phyloP scores from a whole-genome alignment of 2,113 vertebrate species.

The Dinomys branickii region DNA sequence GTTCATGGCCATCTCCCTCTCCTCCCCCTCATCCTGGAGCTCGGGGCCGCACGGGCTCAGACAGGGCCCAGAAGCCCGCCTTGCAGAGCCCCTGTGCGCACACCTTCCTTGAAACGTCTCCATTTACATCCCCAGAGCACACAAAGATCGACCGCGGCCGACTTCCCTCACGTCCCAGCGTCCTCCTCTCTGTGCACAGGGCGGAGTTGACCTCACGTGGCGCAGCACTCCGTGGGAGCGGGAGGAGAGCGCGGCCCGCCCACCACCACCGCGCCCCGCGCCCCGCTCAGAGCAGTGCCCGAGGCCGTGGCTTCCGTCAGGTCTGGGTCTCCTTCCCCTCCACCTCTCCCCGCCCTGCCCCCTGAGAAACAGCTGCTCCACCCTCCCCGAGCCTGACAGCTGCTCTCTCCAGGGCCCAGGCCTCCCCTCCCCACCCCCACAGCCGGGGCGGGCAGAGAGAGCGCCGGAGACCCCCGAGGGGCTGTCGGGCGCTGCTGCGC shows the following conservation, averaged over 20 bases:
- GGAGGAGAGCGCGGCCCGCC: neutral
- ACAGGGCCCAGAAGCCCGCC: neutral
- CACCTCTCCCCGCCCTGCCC: neutral
- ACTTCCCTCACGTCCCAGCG: neutral
- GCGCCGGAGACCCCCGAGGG: neutral
- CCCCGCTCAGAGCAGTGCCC: neutral
- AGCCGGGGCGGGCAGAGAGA: too few relatives aligned
- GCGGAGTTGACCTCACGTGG: too few relatives aligned
- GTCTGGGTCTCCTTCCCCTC: neutral
- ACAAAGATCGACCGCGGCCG: too few relatives aligned
- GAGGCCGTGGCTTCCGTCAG: neutral
- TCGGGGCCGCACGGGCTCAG: neutral
- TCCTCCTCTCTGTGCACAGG: neutral
- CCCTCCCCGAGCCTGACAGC: neutral
- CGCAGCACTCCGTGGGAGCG: neutral
- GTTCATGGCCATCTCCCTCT: too few relatives aligned
- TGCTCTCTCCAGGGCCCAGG: neutral
- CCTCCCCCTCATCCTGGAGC: neutral
- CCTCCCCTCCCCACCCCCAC: too few relatives aligned
- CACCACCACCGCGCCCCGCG: accelerated
- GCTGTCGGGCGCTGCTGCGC: neutral
- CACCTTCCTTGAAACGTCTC: neutral
- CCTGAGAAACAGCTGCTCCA: neutral
- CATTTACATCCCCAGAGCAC: neutral
- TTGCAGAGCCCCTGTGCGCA: neutral